Percentiles rank a stretch among this genome's conserved stretches.
phyloP scores from a whole-genome alignment of 2,888 invertebrate genomes.

The Fabriciana adippe region DNA sequence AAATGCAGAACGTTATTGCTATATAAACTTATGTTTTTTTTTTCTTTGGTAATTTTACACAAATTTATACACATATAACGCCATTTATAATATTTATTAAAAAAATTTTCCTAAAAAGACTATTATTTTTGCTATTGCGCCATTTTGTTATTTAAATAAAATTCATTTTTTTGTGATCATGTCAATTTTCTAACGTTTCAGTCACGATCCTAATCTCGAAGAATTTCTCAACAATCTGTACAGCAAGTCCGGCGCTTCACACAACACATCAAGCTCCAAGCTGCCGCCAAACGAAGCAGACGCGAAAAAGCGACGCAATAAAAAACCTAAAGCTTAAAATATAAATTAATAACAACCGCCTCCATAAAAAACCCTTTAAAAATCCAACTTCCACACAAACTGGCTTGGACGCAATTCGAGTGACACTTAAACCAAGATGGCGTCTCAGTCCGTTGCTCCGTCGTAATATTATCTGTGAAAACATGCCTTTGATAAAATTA shows the following conservation, averaged over 20 bases:
- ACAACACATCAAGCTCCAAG: conserved; percentile 49
- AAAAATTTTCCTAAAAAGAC: too few relatives aligned
- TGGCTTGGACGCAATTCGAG: conserved; percentile 5
- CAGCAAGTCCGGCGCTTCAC: conserved; percentile 81
- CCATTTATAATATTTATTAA: not conserved
- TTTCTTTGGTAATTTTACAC: not conserved
- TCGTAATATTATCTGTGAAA: conserved; percentile 46
- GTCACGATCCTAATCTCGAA: conserved; percentile 89
- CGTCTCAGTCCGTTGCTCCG: conserved; percentile 30
- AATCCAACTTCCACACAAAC: conserved; percentile 23
- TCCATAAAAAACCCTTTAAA: conserved; percentile 22
- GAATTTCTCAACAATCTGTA: conserved; percentile 91
- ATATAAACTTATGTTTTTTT: not conserved
- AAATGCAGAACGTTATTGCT: too few relatives aligned
- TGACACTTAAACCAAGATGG: conserved; percentile 23
- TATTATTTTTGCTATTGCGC: too few relatives aligned
- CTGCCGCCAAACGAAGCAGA: conserved; percentile 50
- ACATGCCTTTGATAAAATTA: conserved; percentile 48
- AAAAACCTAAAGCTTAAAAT: conserved; percentile 60
- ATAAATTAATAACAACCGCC: conserved; percentile 18
- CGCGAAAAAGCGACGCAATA: conserved; percentile 67
- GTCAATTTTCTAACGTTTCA: conserved; percentile 47
- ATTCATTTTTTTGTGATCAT: not conserved
- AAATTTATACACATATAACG: too few relatives aligned
- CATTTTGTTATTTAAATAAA: too few relatives aligned